Conservation (phyloP, 2,113 vertebrate species). For the Cinclus mexicanus region DNA sequence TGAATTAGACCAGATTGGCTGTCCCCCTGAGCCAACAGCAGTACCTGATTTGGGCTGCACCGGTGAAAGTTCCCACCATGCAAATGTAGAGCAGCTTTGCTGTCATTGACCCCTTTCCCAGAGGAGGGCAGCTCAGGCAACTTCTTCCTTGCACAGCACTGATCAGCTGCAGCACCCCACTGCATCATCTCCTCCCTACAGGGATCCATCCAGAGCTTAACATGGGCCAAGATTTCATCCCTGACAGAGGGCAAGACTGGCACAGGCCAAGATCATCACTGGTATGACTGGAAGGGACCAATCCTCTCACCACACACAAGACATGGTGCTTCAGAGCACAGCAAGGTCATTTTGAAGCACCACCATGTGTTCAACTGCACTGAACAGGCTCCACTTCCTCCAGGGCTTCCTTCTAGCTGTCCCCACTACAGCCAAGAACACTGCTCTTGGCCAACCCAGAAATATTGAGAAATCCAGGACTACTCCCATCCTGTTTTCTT, state of each 20-base stretch:
- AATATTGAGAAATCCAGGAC: not conserved
- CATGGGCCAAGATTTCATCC: not conserved
- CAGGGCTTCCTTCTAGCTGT: not conserved
- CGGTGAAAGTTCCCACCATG: not conserved
- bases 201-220: rapidly evolving
- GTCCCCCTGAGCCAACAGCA: not conserved
- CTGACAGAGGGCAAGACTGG: not conserved
- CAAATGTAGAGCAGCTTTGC: constrained; percentile 35
- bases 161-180: not conserved
- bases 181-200: not conserved
- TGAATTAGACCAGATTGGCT: constrained; percentile 39
- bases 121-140: not conserved
- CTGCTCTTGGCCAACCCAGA: not conserved
- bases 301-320: not conserved
- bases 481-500: not conserved
- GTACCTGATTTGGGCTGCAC: constrained; percentile 12
- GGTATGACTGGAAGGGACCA: not conserved
- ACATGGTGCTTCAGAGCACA: not conserved
- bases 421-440: not conserved
- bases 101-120: not conserved
- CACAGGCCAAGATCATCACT: rapidly evolving
- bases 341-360: not conserved
- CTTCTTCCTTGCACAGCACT: not conserved
- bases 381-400: not conserved
- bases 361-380: not conserved